Evolutionary conservation across 2,888 invertebrate species (phyloP).

Genomic region (Cabera pusaria): DNA sequence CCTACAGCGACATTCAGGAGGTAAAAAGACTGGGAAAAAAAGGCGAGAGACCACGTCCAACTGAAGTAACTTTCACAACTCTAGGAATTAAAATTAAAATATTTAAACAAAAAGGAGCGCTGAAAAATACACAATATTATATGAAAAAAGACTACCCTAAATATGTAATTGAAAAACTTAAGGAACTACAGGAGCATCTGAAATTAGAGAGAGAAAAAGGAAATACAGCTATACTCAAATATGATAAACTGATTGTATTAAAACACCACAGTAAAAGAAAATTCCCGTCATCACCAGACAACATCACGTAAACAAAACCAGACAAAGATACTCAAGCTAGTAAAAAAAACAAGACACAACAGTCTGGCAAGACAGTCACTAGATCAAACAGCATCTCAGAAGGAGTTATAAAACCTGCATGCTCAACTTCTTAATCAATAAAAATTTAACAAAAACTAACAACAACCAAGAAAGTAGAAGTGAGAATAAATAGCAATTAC

Average conservation of each 20-base stretch:
- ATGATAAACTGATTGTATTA: constrained; percentile 8
- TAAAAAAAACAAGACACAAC: constrained; percentile 9
- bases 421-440: constrained; percentile 2
- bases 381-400: constrained; percentile 9
- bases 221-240: constrained; percentile 7
- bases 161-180: constrained; percentile 14
- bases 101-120: constrained; percentile 11
- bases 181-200: constrained; percentile 11
- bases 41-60: constrained; percentile 4
- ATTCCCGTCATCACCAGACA: constrained; percentile 2
- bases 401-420: constrained; percentile 5
- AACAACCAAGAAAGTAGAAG: not conserved
- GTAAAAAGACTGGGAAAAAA: constrained; percentile 11
- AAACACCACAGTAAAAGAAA: constrained; percentile 7
- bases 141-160: constrained; percentile 13
- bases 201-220: constrained; percentile 9
- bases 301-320: not conserved
- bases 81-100: constrained; percentile 11
- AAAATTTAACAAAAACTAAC: not conserved
- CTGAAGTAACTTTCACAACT: constrained; percentile 8
- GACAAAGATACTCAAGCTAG: not conserved
- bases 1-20: constrained; percentile 4
- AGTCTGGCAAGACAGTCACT: not conserved
- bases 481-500: constrained; percentile 6
- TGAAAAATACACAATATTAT: constrained; percentile 11